Conservation (phyloP, 1,140 invertebrate species). For the Solenopsis invicta region DNA sequence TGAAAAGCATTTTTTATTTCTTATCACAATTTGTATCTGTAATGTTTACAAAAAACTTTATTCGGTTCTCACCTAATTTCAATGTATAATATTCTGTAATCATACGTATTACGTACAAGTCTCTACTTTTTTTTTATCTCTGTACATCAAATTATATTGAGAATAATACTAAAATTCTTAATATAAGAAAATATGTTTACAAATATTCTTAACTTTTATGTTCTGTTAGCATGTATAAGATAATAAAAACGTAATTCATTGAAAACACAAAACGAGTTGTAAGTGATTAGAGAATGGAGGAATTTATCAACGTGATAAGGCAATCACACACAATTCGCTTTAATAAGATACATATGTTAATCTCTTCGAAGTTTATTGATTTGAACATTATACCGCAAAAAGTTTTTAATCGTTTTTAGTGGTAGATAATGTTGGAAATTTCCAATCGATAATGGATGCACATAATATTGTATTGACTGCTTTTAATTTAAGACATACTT, state of each 20-base stretch:
- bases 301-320: constrained; percentile 91
- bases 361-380: constrained; percentile 89
- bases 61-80: no score
- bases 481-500: no score
- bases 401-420: constrained; percentile 93
- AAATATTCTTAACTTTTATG: background rate
- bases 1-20: no score
- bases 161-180: background rate
- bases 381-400: constrained; percentile 86
- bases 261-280: constrained; percentile 88
- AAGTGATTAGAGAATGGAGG: constrained; percentile 81
- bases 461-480: no score
- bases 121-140: background rate
- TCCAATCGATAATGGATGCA: constrained; percentile 89
- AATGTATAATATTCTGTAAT: background rate
- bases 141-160: background rate
- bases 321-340: constrained; percentile 94
- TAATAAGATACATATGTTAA: constrained; percentile 91
- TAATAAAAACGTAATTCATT: constrained; percentile 89
- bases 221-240: constrained; percentile 83
- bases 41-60: no score
- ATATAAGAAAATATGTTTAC: constrained; percentile 2
- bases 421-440: constrained; percentile 93
- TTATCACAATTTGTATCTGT: no score
- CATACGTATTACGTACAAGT: background rate